Conservation (phyloP, 2,888 invertebrate genomes). For the Lycocerus yunnanus region DNA sequence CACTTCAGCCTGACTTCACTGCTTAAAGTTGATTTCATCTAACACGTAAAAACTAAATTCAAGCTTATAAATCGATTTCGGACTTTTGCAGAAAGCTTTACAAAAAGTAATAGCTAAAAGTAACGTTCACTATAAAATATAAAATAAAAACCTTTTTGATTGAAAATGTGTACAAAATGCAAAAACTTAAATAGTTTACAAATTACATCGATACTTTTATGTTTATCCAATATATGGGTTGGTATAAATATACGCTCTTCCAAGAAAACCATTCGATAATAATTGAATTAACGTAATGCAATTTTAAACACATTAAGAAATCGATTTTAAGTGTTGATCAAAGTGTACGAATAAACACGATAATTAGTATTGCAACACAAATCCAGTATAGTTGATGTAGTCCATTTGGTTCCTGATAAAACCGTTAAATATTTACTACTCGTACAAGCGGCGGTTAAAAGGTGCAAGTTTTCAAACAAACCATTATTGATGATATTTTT, state of each 20-base stretch:
- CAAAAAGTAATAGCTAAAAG: neutral
- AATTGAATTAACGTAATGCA: neutral
- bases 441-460: slow-evolving; percentile 17
- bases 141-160: neutral
- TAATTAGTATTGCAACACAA: slow-evolving; percentile 1
- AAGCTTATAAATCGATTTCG: neutral
- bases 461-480: slow-evolving; percentile 37
- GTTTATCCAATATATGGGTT: neutral
- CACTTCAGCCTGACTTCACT: neutral
- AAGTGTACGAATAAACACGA: neutral
- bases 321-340: neutral
- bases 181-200: too few relatives aligned
- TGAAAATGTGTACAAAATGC: neutral
- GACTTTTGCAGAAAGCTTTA: neutral
- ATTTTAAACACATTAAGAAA: neutral
- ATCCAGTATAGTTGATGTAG: neutral
- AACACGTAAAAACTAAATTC: neutral
- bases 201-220: neutral
- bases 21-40: neutral
- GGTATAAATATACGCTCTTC: neutral
- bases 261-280: neutral
- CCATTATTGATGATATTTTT: slow-evolving; percentile 34
- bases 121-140: neutral
- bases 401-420: slow-evolving; percentile 16
- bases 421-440: slow-evolving; percentile 28